A percentile compares a stretch with the other conserved stretches of the same genome.
phyloP scores from a whole-genome alignment of 2,113 vertebrate genomes.

The Zonotrichia leucophrys region DNA sequence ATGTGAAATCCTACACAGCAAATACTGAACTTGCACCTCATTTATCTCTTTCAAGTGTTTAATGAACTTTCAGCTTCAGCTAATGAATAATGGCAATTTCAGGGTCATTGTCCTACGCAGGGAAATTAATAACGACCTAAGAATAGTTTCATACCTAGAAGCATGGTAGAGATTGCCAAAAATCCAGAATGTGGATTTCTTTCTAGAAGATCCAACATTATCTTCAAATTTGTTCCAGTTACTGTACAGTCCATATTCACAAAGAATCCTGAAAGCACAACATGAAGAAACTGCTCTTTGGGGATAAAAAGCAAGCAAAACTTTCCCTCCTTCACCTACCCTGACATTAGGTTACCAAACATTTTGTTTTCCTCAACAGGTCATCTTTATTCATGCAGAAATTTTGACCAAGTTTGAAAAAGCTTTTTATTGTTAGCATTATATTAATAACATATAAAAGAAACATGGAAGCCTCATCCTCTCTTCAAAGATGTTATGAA shows the following conservation, averaged over 20 bases:
- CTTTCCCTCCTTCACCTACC: background rate
- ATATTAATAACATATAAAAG: background rate
- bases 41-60: slow-evolving; percentile 43
- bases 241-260: background rate
- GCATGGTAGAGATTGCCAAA: background rate
- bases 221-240: background rate
- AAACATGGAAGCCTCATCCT: background rate
- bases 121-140: background rate
- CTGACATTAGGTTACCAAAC: background rate
- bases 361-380: background rate
- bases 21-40: slow-evolving; percentile 24
- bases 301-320: background rate
- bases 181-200: background rate
- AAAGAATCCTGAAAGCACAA: background rate
- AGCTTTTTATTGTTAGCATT: background rate
- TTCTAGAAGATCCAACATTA: background rate
- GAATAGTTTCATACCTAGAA: background rate
- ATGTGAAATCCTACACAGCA: slow-evolving; percentile 13
- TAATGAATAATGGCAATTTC: slow-evolving; percentile 34
- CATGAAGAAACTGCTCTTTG: background rate
- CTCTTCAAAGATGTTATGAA: background rate
- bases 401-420: background rate
- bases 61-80: slow-evolving; percentile 40
- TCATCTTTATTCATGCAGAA: background rate
- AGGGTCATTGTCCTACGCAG: background rate